Conservation (phyloP, 2,113 vertebrate genomes). For the Solea senegalensis region DNA sequence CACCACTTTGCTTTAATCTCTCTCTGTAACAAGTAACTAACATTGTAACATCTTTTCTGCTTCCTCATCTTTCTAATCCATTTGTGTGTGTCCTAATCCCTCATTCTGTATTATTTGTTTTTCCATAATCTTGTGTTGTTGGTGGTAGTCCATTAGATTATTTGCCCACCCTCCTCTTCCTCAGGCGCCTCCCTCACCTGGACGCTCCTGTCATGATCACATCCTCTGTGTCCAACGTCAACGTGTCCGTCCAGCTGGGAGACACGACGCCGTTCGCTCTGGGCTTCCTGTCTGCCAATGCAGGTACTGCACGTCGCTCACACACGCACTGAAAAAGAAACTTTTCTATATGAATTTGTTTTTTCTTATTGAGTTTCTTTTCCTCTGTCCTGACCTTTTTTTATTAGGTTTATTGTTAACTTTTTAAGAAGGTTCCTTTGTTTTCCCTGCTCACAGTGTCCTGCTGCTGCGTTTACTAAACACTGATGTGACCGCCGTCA, state of each 20-base stretch:
- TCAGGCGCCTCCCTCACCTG: slow-evolving; percentile 88
- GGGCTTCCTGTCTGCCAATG: slow-evolving; percentile 89
- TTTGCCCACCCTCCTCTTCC: slow-evolving; percentile 67
- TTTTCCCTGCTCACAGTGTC: no score
- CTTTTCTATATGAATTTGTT: no score
- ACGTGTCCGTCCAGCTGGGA: slow-evolving; percentile 91
- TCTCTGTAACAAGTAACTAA: background rate
- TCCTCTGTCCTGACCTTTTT: no score
- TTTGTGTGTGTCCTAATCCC: slow-evolving; percentile 32
- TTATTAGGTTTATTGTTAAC: no score
- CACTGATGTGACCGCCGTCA: no score
- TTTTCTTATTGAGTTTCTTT: no score
- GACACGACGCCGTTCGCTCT: slow-evolving; percentile 94
- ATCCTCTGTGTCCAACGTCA: slow-evolving; percentile 90
- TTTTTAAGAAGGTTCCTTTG: no score
- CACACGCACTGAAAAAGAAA: background rate
- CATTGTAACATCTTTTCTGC: slow-evolving; percentile 16
- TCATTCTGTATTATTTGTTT: slow-evolving; percentile 32
- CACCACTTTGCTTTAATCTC: background rate
- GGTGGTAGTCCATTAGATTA: slow-evolving; percentile 69
- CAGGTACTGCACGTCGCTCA: slow-evolving; percentile 79
- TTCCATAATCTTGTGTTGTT: slow-evolving; percentile 19
- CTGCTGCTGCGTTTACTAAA: no score
- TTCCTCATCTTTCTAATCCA: slow-evolving; percentile 45
- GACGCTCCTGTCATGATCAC: slow-evolving; percentile 89